phyloP scores from a whole-genome alignment of 1,140 invertebrate genomes.

The Megalonaias nervosa region DNA sequence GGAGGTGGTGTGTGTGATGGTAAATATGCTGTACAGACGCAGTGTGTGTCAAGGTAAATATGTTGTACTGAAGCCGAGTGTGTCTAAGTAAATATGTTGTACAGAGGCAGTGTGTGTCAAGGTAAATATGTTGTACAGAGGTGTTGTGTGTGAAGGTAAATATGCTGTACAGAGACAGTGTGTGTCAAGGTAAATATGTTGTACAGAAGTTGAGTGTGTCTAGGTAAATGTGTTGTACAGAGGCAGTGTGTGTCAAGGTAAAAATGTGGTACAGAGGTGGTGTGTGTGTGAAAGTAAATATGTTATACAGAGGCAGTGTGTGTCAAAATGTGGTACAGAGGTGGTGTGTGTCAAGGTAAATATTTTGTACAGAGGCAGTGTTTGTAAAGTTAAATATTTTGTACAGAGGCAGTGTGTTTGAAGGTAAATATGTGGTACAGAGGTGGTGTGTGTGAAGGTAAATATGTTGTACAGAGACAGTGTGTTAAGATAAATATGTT shows the following conservation, averaged over 20 bases:
- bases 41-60: background rate
- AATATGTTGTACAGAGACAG: background rate
- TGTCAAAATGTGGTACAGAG: background rate
- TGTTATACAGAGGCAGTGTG: background rate
- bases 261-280: background rate
- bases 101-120: background rate
- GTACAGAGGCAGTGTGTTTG: background rate
- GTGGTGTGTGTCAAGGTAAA: slow-evolving; percentile 28
- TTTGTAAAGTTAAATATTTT: background rate
- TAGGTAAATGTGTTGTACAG: slow-evolving; percentile 11
- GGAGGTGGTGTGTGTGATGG: slow-evolving; percentile 20
- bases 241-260: too few relatives aligned
- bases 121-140: background rate
- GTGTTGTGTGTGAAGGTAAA: background rate
- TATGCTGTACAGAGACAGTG: background rate
- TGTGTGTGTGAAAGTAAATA: background rate
- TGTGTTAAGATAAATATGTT: background rate
- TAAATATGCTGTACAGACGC: background rate
- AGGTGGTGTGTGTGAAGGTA: background rate
- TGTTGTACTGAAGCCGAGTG: background rate
- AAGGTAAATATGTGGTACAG: background rate
- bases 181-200: background rate
- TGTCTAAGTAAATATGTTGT: background rate
- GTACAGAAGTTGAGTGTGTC: background rate
- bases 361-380: background rate